A percentile compares a stretch with the other conserved stretches of the same genome.
phyloP scores from a whole-genome alignment of 2,797 vertebrate species.

The Helarctos malayanus region DNA sequence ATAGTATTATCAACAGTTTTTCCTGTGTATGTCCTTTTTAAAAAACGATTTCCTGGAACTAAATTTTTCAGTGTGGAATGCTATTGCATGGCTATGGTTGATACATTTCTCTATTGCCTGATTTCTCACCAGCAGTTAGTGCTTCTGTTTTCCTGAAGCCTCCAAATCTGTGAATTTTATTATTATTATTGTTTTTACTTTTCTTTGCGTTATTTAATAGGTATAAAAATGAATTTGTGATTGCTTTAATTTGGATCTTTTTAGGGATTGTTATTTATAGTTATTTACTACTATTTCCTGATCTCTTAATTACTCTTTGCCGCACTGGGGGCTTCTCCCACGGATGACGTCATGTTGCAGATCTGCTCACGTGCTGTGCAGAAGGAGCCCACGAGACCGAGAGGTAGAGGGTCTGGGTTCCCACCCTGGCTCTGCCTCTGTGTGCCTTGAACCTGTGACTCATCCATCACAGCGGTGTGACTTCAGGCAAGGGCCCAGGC shows the following conservation, averaged over 20 bases:
- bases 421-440: accelerated
- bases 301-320: neutral
- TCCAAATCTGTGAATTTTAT: constrained; percentile 10
- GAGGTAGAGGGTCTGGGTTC: neutral
- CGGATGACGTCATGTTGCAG: accelerated
- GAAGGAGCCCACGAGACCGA: neutral
- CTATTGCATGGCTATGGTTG: accelerated
- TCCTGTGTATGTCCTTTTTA: neutral
- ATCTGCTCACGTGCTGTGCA: neutral
- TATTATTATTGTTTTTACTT: neutral
- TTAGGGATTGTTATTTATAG: neutral
- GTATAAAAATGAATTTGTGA: neutral
- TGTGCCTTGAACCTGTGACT: neutral
- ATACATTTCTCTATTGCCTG: no score
- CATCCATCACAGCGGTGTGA: neutral
- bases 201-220: neutral
- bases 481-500: neutral
- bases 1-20: neutral
- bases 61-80: neutral
- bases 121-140: neutral
- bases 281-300: neutral
- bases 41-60: neutral
- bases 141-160: neutral
- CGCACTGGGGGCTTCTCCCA: neutral
- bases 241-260: neutral